phyloP scores from a whole-genome alignment of 53 echinoderm and acorn worm genomes.

The Holothuria leucospilota region DNA sequence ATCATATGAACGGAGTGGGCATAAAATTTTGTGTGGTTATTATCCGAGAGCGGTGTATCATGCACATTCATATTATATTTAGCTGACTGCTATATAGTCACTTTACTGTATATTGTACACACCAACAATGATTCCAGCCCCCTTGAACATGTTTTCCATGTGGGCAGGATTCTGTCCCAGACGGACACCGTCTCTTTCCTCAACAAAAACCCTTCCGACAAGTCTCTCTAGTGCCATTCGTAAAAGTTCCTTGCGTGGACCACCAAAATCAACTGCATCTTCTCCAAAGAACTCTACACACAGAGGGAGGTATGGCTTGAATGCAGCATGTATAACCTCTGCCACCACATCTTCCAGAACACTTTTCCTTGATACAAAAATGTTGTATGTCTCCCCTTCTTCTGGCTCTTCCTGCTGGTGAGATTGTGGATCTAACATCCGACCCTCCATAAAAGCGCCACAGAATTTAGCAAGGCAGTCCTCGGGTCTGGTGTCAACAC shows the following conservation, averaged over 20 bases:
- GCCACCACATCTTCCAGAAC: neutral
- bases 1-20: too few species aligned
- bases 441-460: neutral
- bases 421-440: neutral
- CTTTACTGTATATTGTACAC: too few species aligned
- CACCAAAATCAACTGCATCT: neutral
- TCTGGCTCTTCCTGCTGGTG: neutral
- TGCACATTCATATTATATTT: too few species aligned
- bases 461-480: too few species aligned
- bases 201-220: neutral
- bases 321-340: neutral
- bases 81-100: too few species aligned
- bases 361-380: neutral
- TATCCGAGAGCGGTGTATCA: too few species aligned
- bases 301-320: neutral
- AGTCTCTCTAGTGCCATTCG: neutral
- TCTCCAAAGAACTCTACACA: constrained; percentile 3
- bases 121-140: constrained; percentile 16
- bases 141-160: neutral
- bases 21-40: too few species aligned
- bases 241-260: constrained; percentile 1
- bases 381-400: neutral
- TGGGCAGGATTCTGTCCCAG: constrained; percentile 10
- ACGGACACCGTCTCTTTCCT: neutral
- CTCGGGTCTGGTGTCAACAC: too few species aligned